Evolutionary conservation across 2,797 vertebrate genomes (phyloP).

Genomic region (Sciurus vulgaris): DNA sequence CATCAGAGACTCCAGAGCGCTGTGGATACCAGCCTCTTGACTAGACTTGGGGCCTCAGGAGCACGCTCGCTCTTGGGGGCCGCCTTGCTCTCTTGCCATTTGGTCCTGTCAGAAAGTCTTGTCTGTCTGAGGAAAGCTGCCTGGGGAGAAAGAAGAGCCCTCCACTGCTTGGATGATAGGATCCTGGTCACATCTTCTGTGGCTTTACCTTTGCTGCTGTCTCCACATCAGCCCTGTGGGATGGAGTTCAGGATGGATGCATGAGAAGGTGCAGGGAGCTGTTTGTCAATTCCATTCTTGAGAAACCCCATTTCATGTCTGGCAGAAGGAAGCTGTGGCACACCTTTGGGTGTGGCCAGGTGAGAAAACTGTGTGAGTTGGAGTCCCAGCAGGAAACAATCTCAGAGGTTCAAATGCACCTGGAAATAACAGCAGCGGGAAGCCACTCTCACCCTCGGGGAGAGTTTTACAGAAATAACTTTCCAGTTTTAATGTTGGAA

Average conservation of each 20-base stretch:
- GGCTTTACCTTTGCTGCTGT: background rate
- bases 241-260: background rate
- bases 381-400: background rate
- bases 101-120: background rate
- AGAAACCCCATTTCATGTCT: background rate
- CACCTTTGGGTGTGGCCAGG: background rate
- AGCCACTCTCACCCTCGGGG: background rate
- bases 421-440: background rate
- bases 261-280: background rate
- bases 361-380: background rate
- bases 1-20: slow-evolving; percentile 1
- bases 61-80: background rate
- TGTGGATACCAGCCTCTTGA: slow-evolving; percentile 56
- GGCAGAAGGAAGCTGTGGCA: background rate
- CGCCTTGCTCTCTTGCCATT: background rate
- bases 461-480: background rate
- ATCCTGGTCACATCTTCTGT: background rate
- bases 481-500: background rate
- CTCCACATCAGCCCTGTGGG: background rate
- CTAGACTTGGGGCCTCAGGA: slow-evolving; percentile 7
- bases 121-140: background rate
- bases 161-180: background rate
- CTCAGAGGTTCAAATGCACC: background rate
- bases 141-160: background rate
- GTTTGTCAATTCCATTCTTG: background rate